phyloP scores from a whole-genome alignment of 2,888 invertebrate genomes.

The Leptinotarsa haldemani region DNA sequence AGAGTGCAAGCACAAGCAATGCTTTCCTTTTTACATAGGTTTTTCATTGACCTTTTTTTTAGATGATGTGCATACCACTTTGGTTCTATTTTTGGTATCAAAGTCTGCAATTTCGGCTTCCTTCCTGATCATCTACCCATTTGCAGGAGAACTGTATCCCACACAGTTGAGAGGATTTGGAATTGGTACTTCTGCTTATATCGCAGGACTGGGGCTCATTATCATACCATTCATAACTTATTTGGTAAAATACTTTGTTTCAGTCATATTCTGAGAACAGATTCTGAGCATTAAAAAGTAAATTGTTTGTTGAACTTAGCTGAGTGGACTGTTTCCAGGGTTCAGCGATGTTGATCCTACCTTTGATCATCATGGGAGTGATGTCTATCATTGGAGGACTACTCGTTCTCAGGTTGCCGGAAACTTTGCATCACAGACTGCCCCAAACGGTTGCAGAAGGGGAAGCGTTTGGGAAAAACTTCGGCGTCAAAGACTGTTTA shows the following conservation, averaged over 20 bases:
- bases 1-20: too few relatives aligned
- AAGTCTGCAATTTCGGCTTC: constrained; percentile 92
- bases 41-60: constrained; percentile 47
- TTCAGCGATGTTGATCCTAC: constrained; percentile 83
- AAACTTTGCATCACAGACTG: constrained; percentile 84
- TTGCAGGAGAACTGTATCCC: constrained; percentile 92
- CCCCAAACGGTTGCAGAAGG: constrained; percentile 91
- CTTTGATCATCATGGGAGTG: constrained; percentile 85
- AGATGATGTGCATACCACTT: constrained; percentile 81
- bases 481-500: constrained; percentile 80
- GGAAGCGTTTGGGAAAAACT: constrained; percentile 87
- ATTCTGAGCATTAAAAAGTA: too few relatives aligned
- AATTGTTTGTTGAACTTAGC: too few relatives aligned
- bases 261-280: not conserved
- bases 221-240: constrained; percentile 93
- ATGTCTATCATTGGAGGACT: constrained; percentile 85
- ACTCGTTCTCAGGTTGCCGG: constrained; percentile 83
- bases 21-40: too few relatives aligned
- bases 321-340: constrained; percentile 70
- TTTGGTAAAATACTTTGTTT: constrained; percentile 72
- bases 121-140: constrained; percentile 91
- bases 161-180: constrained; percentile 90
- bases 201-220: constrained; percentile 88
- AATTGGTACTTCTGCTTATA: constrained; percentile 91
- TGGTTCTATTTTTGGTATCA: constrained; percentile 82